phyloP scores from a whole-genome alignment of 1,140 invertebrate genomes.

The Rhizoglyphus robini region DNA sequence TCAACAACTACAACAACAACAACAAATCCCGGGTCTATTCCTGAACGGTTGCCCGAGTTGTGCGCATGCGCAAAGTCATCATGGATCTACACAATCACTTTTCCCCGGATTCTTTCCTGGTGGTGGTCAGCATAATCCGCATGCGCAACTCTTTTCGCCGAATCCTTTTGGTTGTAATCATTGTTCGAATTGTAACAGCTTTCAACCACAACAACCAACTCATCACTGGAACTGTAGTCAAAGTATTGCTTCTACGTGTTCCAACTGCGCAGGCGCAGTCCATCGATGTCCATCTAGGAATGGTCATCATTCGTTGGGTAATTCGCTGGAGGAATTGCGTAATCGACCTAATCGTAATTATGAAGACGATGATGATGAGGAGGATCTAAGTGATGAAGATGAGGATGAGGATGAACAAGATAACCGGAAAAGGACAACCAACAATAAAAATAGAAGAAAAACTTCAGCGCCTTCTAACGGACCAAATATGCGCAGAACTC shows the following conservation, averaged over 20 bases:
- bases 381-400: not conserved
- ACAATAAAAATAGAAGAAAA: not conserved
- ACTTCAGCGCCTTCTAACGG: not conserved
- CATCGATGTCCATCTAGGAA: not conserved
- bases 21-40: not conserved
- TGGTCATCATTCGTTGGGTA: not conserved
- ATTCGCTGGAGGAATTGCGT: slow-evolving; percentile 13
- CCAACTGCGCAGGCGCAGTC: not conserved
- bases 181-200: not conserved
- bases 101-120: not conserved
- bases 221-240: not conserved
- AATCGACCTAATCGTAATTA: not conserved
- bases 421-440: not conserved
- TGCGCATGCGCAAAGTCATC: not conserved
- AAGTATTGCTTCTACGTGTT: not conserved
- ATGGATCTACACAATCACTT: slow-evolving; percentile 8
- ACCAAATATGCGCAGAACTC: not conserved
- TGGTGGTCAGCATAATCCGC: not conserved
- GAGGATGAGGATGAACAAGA: slow-evolving; percentile 11
- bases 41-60: not conserved
- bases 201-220: not conserved
- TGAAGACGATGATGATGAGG: not conserved
- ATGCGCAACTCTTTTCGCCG: not conserved
- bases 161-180: not conserved
- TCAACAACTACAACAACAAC: not conserved